Evolutionary conservation across 2,797 vertebrate genomes (phyloP), one percentile per base, ranked within the genome.

Genomic region (Sebastes hubbsi): DNA sequence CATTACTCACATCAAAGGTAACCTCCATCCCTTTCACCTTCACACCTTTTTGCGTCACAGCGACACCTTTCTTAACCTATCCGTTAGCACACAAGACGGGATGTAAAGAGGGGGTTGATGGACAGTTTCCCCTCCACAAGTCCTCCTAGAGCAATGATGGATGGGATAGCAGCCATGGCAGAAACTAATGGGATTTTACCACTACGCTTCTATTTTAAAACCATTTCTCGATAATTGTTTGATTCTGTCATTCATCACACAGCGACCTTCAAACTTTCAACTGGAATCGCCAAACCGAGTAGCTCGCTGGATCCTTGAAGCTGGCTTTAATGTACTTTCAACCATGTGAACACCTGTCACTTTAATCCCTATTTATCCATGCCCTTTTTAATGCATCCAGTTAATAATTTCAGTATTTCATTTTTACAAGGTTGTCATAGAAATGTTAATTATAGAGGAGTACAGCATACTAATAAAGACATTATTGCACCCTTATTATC

Each of bases 191-290:
- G 84, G 78, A 78, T 88, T 88, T 89, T 75, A 84, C 86, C 65
- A 65, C 1, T 59, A 34, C 2, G 46, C 69, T 83, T 85, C 87
- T 89, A 71, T 90, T 92, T 92, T 77, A 67, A 74, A 76, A 55
- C 46, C 49, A 77, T 89, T 88, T 84, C 60, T 73, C 87, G 80
- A 88, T 81, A 77, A 90, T 82, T 20, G n/a, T 87, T 25, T 65
- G 73, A 85, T 77, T 88, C 64, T 85, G 82, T 84, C 81, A 83
- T 89, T 90, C 62, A 85, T 90, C 86, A 87, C 80, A 49, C 78
- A 1, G 27, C 52, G 70, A 84, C 83, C 85, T 91, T 92, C 78
- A 80, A 76, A 72, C 72, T 3, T 84, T 82, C 61, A 14, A 85
- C n/a, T 56, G n/a, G n/a, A 78, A n/a, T 52, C 54, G 54, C 52